These are phyloP conservation scores for Polypedilum pembai DNA, from an alignment of 1,140 invertebrate species.

Conservation along the genomic window DNA sequence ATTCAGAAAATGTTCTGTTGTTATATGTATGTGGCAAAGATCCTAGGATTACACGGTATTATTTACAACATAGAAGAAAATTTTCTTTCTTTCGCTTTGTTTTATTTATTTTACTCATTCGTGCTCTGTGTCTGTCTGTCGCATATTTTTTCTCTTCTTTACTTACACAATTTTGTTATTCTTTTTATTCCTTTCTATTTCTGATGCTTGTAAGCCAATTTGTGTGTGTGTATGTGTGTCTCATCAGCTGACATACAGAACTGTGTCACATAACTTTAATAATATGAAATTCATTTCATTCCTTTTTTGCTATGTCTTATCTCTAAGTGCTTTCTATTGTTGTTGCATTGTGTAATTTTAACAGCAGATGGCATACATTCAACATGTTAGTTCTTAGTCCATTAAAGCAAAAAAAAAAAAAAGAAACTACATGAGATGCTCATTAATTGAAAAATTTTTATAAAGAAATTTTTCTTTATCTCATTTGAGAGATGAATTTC, in stretches of 20 bases:
- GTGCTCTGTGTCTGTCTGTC: neutral
- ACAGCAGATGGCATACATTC: neutral
- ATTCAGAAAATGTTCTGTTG: neutral
- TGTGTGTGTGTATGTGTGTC: neutral
- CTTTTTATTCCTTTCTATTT: neutral
- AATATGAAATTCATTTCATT: slow-evolving; percentile 19
- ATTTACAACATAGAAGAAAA: neutral
- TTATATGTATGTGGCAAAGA: neutral
- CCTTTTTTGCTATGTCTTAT: neutral
- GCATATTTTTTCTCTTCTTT: neutral
- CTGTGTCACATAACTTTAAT: slow-evolving; percentile 13
- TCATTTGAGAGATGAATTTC: neutral
- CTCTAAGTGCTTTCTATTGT: neutral
- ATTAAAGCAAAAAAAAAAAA: neutral
- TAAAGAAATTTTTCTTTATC: neutral
- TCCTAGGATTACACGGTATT: slow-evolving; percentile 6
- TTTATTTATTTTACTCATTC: neutral
- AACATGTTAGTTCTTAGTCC: neutral
- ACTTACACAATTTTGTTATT: neutral
- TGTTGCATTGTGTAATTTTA: neutral
- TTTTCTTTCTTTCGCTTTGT: neutral
- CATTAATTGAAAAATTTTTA: neutral
- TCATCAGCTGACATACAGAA: neutral
- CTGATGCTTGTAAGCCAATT: neutral
- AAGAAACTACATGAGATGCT: neutral